Evolutionary conservation across 2,113 vertebrate genomes (phyloP).

Genomic region (Catharus fuscescens): DNA sequence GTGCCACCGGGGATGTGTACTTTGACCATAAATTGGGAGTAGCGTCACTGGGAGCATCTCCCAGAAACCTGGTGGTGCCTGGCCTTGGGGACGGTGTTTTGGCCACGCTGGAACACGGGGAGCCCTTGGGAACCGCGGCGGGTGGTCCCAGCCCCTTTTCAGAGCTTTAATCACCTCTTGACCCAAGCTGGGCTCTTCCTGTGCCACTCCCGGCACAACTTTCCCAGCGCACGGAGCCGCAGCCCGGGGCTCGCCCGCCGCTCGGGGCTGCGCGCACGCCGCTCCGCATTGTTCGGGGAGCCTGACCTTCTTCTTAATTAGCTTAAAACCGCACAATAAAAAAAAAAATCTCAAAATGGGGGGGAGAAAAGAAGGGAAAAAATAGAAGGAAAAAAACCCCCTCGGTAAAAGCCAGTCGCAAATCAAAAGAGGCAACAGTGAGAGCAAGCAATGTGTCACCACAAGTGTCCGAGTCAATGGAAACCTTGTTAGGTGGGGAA

Average conservation of each 20-base stretch:
- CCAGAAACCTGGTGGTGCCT: accelerated
- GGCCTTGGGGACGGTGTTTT: neutral
- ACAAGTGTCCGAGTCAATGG: slow-evolving; percentile 67
- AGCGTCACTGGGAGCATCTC: neutral
- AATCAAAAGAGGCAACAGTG: slow-evolving; percentile 61
- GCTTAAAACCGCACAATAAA: slow-evolving; percentile 43
- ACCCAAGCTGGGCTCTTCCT: neutral
- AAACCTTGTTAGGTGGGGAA: slow-evolving; percentile 69
- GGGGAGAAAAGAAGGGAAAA: neutral
- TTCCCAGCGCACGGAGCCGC: neutral
- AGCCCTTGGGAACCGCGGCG: neutral
- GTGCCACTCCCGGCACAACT: neutral
- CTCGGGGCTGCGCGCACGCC: neutral
- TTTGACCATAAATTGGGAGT: neutral
- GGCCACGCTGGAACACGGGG: neutral
- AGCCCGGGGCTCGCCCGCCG: neutral
- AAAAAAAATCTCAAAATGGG: neutral
- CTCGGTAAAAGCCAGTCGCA: slow-evolving; percentile 11
- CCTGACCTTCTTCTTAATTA: slow-evolving; percentile 61
- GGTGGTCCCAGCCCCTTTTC: slow-evolving; percentile 3
- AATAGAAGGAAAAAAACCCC: neutral
- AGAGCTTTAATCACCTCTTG: slow-evolving; percentile 19
- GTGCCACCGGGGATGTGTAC: neutral
- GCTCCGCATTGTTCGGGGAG: neutral
- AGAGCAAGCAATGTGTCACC: slow-evolving; percentile 66